Evolutionary conservation across 2,113 vertebrate species (phyloP).

Genomic region (Podiceps cristatus): DNA sequence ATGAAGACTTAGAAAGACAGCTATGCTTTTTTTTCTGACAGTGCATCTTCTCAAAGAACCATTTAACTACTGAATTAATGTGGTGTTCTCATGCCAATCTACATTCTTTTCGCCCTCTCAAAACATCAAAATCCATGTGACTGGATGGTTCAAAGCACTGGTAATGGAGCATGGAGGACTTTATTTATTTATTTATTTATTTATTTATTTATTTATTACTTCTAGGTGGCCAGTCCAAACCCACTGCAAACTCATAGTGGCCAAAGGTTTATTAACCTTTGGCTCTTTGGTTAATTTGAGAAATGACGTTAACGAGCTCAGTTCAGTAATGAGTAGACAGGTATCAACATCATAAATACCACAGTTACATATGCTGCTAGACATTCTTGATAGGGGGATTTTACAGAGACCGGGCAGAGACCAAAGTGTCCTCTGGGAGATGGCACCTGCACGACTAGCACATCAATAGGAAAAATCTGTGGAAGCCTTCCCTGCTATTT

Average conservation of each 20-base stretch:
- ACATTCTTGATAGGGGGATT: background rate
- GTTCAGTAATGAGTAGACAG: background rate
- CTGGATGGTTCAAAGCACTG: slow-evolving; percentile 53
- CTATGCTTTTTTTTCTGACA: slow-evolving; percentile 50
- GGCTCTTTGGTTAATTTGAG: background rate
- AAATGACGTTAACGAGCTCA: background rate
- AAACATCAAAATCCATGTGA: slow-evolving; percentile 68
- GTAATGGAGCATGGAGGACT: slow-evolving; percentile 31
- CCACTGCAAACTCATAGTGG: background rate
- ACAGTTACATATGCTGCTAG: background rate
- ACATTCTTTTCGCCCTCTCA: slow-evolving; percentile 44
- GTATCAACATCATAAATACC: background rate
- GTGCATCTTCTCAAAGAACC: slow-evolving; percentile 61
- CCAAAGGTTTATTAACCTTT: slow-evolving; percentile 17
- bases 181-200: background rate
- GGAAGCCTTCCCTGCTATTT: background rate
- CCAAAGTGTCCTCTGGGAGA: background rate
- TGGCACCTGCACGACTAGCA: background rate
- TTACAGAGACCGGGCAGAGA: background rate
- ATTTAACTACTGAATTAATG: slow-evolving; percentile 67
- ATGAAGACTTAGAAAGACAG: slow-evolving; percentile 53
- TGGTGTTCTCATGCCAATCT: slow-evolving; percentile 47
- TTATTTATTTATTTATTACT: background rate
- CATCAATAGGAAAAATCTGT: background rate
- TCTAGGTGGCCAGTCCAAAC: slow-evolving; percentile 4